Evolutionary conservation across 2,797 vertebrate genomes (phyloP).

Genomic region (Enteromius trimaculatus): DNA sequence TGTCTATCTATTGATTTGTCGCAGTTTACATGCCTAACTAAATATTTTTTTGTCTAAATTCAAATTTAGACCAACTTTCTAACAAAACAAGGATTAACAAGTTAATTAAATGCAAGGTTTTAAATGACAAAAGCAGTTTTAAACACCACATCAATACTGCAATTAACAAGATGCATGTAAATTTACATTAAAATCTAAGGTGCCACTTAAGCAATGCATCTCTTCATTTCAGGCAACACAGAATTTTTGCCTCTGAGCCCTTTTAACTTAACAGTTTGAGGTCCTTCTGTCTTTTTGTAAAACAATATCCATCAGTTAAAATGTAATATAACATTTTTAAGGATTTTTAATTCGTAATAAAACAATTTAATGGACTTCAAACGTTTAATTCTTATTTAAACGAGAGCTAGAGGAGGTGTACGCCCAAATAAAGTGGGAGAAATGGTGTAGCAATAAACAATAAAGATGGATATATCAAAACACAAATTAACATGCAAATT

Average conservation of each 20-base stretch:
- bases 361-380: not conserved
- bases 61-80: not conserved
- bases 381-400: not conserved
- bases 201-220: not conserved
- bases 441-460: not conserved
- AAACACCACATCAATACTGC: not conserved
- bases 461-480: not conserved
- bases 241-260: not conserved
- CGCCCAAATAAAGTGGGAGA: not conserved
- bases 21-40: not conserved
- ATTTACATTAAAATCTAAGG: not conserved
- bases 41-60: not conserved
- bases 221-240: not conserved
- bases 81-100: not conserved
- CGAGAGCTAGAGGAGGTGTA: not conserved
- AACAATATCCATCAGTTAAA: not conserved
- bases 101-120: not conserved
- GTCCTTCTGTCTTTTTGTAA: not conserved
- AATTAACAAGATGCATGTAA: constrained; percentile 10
- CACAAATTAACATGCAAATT: not conserved
- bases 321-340: not conserved
- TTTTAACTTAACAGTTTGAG: not conserved
- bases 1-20: not conserved
- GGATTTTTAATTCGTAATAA: not conserved
- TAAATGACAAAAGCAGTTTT: not conserved